Evolutionary conservation across 2,888 invertebrate species (phyloP).

Genomic region (Cryptocephalus primarius): DNA sequence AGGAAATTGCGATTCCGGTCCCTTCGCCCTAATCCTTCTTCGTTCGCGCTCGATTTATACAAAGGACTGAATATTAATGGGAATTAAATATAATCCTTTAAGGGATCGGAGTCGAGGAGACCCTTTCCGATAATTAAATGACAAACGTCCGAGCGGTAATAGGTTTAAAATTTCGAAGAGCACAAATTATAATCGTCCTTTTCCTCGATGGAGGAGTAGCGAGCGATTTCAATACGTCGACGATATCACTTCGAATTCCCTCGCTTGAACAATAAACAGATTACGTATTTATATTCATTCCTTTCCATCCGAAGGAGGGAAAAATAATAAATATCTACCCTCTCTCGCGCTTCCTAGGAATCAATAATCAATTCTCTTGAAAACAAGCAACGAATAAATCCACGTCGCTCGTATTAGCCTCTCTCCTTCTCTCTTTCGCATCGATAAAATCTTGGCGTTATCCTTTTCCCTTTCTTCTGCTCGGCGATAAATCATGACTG

Average conservation of each 20-base stretch:
- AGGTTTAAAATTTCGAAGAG: too few relatives aligned
- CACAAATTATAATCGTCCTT: too few relatives aligned
- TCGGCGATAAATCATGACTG: slow-evolving; percentile 22
- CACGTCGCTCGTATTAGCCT: slow-evolving; percentile 4
- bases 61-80: slow-evolving; percentile 2
- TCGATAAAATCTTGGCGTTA: too few relatives aligned
- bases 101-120: slow-evolving; percentile 6
- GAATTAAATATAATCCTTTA: slow-evolving; percentile 4
- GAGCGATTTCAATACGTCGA: too few relatives aligned
- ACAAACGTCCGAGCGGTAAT: neutral
- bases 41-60: slow-evolving; percentile 1
- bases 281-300: neutral
- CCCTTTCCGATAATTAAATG: slow-evolving; percentile 10
- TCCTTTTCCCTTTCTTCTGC: slow-evolving; percentile 10
- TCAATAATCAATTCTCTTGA: slow-evolving; percentile 16
- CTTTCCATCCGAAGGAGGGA: neutral
- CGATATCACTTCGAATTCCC: too few relatives aligned
- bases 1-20: too few relatives aligned
- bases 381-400: slow-evolving; percentile 20
- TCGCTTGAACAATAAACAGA: too few relatives aligned
- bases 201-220: too few relatives aligned
- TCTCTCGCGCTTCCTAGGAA: neutral
- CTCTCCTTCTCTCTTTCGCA: too few relatives aligned
- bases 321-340: neutral
- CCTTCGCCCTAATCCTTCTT: too few relatives aligned